phyloP scores from a whole-genome alignment of 2,888 invertebrate genomes.

The Dryadula phaetusa region DNA sequence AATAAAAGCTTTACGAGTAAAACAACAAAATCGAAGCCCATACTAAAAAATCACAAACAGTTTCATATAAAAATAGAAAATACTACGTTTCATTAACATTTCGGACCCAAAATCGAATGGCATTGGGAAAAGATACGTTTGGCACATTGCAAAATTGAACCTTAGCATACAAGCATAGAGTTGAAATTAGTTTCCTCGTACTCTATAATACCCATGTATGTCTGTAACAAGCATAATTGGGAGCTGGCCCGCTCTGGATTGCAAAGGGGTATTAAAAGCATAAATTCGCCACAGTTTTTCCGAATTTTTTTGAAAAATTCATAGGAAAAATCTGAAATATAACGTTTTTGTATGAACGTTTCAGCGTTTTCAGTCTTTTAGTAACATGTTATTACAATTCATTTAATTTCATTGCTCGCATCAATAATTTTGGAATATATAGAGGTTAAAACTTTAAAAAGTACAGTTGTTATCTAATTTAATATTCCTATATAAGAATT shows the following conservation, averaged over 20 bases:
- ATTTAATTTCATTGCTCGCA: neutral
- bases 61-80: slow-evolving; percentile 23
- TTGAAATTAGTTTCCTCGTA: neutral
- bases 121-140: neutral
- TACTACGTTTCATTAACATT: slow-evolving; percentile 23
- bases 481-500: no score
- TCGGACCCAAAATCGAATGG: slow-evolving; percentile 22
- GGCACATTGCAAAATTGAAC: neutral
- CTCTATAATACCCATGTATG: slow-evolving; percentile 35
- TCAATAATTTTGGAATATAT: neutral
- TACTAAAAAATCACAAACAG: slow-evolving; percentile 10
- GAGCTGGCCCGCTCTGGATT: slow-evolving; percentile 41
- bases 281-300: slow-evolving; percentile 42
- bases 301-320: slow-evolving; percentile 42
- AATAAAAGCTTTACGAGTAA: neutral
- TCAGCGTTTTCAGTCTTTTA: neutral
- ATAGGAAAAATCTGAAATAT: slow-evolving; percentile 30
- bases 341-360: slow-evolving; percentile 19
- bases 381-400: neutral
- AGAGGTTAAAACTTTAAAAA: no score
- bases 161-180: neutral
- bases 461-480: no score
- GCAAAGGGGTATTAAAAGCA: slow-evolving; percentile 45
- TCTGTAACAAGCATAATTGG: slow-evolving; percentile 43
- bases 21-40: slow-evolving; percentile 11